Conservation (phyloP, 64 coral and sea anemone genomes). For the Orbicella faveolata region DNA sequence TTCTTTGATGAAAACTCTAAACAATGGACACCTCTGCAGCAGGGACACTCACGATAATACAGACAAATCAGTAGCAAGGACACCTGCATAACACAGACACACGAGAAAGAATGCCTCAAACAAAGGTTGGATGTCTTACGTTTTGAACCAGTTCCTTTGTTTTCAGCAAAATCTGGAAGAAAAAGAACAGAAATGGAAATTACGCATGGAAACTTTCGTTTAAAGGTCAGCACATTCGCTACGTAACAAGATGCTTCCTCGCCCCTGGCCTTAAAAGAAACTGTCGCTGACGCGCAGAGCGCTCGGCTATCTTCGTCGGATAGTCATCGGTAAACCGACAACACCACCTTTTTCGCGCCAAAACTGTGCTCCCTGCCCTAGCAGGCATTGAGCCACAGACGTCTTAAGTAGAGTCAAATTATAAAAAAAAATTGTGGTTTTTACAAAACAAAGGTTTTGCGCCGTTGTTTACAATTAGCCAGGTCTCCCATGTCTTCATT, state of each 20-base stretch:
- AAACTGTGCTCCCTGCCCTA: neutral
- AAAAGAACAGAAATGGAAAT: neutral
- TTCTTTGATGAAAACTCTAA: no score
- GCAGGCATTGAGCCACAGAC: neutral
- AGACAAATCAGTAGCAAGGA: no score
- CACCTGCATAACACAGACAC: neutral
- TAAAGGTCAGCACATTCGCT: neutral
- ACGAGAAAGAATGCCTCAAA: neutral
- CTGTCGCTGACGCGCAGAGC: neutral
- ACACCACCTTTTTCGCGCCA: neutral
- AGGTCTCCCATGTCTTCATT: neutral
- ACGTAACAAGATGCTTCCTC: neutral
- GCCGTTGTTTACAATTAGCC: neutral
- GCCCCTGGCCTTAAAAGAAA: neutral
- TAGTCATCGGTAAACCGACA: neutral
- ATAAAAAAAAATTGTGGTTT: neutral
- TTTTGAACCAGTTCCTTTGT: constrained; percentile 97
- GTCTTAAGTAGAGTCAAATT: neutral
- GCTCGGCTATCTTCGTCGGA: neutral
- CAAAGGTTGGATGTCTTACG: constrained; percentile 28
- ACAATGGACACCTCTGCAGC: no score
- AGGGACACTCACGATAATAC: no score
- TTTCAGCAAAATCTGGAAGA: constrained; percentile 94
- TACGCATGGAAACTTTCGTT: no score
- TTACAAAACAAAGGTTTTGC: neutral